phyloP scores from a whole-genome alignment of 2,797 vertebrate species.

The Semaprochilodus insignis region DNA sequence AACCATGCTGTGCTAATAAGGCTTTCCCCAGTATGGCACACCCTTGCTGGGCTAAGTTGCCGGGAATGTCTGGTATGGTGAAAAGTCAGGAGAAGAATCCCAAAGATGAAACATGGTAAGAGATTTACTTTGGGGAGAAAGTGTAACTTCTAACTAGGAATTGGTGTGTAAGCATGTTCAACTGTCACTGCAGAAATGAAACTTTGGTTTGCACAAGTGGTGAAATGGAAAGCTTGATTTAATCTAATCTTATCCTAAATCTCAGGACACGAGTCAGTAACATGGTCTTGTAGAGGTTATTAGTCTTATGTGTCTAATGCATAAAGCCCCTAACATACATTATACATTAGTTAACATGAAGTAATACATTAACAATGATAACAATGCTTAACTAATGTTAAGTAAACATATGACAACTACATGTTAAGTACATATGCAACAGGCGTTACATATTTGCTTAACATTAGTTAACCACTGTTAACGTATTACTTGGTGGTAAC shows the following conservation, averaged over 20 bases:
- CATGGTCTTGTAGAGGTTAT: not conserved
- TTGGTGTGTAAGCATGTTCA: slow-evolving; percentile 23
- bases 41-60: slow-evolving; percentile 44
- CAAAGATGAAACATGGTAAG: slow-evolving; percentile 15
- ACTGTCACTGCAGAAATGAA: not conserved
- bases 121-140: slow-evolving; percentile 1
- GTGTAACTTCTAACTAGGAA: slow-evolving; percentile 9
- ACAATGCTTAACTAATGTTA: no score
- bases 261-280: not conserved
- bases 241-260: not conserved
- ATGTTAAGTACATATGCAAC: no score
- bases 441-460: no score
- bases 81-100: slow-evolving; percentile 14
- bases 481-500: no score
- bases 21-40: slow-evolving; percentile 56
- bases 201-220: not conserved
- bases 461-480: no score
- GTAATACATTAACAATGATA: no score
- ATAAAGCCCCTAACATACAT: no score
- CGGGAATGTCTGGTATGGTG: slow-evolving; percentile 57
- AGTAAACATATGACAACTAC: no score
- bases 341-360: no score
- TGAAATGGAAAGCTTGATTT: not conserved
- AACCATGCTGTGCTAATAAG: slow-evolving; percentile 68
- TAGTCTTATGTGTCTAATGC: not conserved